phyloP scores from a whole-genome alignment of 2,888 invertebrate species.

The Tuberolachnus salignus region DNA sequence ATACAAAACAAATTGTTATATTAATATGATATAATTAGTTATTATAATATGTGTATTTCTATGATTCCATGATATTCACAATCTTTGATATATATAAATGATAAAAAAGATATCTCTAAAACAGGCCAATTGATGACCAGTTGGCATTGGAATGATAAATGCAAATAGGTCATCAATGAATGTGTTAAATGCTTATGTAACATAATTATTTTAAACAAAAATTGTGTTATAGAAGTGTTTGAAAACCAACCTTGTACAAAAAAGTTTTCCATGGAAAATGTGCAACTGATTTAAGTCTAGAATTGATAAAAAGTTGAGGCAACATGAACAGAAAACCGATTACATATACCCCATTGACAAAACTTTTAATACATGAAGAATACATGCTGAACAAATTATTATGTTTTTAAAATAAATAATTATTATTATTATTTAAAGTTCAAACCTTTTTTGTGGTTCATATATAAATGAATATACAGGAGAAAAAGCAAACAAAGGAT shows the following conservation, averaged over 20 bases:
- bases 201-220: constrained; percentile 31
- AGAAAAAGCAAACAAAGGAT: constrained; percentile 85
- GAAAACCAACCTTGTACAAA: constrained; percentile 78
- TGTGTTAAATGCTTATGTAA: constrained; percentile 85
- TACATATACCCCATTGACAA: constrained; percentile 96
- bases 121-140: constrained; percentile 94
- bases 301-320: constrained; percentile 97
- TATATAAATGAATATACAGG: constrained; percentile 92
- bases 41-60: not conserved
- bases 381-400: constrained; percentile 78
- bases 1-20: not conserved
- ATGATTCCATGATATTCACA: constrained; percentile 68
- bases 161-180: constrained; percentile 98
- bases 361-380: constrained; percentile 90
- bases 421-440: constrained; percentile 27
- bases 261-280: constrained; percentile 97
- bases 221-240: not conserved
- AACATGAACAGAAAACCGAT: constrained; percentile 99
- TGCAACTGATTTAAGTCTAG: constrained; percentile 95
- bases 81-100: constrained; percentile 93
- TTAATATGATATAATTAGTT: constrained; percentile 15
- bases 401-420: constrained; percentile 8
- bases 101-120: constrained; percentile 94
- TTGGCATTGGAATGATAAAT: constrained; percentile 98
- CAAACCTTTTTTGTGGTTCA: constrained; percentile 91